Evolutionary conservation across 2,113 vertebrate species (phyloP).

Genomic region (Rutilus rutilus): DNA sequence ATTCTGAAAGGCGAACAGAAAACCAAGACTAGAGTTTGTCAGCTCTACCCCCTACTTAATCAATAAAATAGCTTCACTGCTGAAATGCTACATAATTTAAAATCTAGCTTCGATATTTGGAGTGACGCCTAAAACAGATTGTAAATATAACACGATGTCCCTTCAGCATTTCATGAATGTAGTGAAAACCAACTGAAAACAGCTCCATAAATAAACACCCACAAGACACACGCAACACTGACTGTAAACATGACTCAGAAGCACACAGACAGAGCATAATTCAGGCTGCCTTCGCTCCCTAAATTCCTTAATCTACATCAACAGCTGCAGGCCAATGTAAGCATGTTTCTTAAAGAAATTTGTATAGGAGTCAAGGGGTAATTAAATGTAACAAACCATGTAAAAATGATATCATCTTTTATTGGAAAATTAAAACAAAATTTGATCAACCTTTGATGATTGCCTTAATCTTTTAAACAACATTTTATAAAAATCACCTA

Average conservation of each 20-base stretch:
- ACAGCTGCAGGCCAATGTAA: constrained; percentile 5
- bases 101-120: constrained; percentile 11
- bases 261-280: constrained; percentile 3
- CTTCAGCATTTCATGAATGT: not conserved
- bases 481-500: too few species aligned
- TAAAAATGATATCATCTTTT: too few species aligned
- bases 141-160: not conserved
- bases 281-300: not conserved
- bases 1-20: not conserved
- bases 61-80: constrained; percentile 10
- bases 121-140: not conserved
- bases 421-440: too few species aligned
- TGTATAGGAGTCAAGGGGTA: too few species aligned
- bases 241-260: constrained; percentile 34
- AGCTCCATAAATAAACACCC: constrained; percentile 22
- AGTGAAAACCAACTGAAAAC: constrained; percentile 1
- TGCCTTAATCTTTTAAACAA: too few species aligned
- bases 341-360: not conserved
- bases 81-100: constrained; percentile 8
- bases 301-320: constrained; percentile 26
- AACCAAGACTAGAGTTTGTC: not conserved
- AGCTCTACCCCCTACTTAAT: not conserved
- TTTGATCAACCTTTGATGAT: too few species aligned
- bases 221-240: not conserved
- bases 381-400: too few species aligned